These are phyloP conservation scores for Rhizoglyphus robini DNA, from an alignment of 1,140 invertebrate species.

Conservation along the genomic window DNA sequence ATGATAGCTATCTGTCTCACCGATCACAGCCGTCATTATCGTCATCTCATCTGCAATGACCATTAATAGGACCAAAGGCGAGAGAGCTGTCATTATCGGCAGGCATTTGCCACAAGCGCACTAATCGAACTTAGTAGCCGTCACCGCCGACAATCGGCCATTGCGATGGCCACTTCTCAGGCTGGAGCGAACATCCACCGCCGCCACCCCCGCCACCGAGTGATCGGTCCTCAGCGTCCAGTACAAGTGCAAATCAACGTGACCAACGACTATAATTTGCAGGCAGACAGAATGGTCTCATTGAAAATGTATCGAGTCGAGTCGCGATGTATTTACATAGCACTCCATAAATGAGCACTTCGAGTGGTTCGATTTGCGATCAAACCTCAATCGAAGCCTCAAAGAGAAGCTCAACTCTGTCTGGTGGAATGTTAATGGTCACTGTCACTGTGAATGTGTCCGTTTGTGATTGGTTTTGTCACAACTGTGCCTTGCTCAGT, in stretches of 20 bases:
- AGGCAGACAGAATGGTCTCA: neutral
- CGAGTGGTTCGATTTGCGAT: too few relatives aligned
- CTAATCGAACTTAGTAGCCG: neutral
- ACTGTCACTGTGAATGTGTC: too few relatives aligned
- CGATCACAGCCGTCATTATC: neutral
- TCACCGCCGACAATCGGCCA: neutral
- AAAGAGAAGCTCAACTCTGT: too few relatives aligned
- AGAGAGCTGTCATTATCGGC: neutral
- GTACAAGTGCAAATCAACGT: neutral
- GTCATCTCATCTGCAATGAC: neutral
- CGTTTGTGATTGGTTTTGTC: too few relatives aligned
- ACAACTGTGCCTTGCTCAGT: too few relatives aligned
- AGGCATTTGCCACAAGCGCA: neutral
- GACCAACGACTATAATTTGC: conserved; percentile 9
- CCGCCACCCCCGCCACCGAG: neutral
- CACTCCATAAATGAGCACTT: too few relatives aligned
- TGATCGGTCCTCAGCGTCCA: neutral
- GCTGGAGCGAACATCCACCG: neutral
- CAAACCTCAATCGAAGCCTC: too few relatives aligned
- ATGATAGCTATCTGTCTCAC: neutral
- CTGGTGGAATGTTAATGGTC: too few relatives aligned
- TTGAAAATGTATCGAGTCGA: neutral
- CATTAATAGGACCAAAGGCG: neutral
- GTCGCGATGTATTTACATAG: neutral
- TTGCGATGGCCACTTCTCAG: too few relatives aligned